A percentile compares a stretch with the other conserved stretches of the same genome.
phyloP scores from a whole-genome alignment of 2,888 invertebrate species.

The Aphrophora alni region DNA sequence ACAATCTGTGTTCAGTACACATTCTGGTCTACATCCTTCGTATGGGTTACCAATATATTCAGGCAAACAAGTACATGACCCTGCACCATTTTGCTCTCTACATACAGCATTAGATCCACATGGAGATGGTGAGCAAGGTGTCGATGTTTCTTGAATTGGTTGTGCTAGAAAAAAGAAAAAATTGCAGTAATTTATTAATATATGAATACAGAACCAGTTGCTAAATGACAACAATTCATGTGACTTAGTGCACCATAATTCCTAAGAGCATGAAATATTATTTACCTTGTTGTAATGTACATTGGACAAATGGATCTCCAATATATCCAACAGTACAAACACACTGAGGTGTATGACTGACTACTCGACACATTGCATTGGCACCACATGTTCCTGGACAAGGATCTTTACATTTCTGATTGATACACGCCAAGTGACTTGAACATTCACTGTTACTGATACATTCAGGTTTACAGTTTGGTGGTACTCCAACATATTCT shows the following conservation, averaged over 20 bases:
- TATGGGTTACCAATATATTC: conserved; percentile 74
- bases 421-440: conserved; percentile 71
- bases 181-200: too few species aligned
- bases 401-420: conserved; percentile 76
- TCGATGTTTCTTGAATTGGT: conserved; percentile 50
- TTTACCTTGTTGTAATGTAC: background rate
- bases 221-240: too few species aligned
- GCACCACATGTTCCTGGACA: conserved; percentile 70
- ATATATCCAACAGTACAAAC: conserved; percentile 66
- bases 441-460: conserved; percentile 74
- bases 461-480: conserved; percentile 77
- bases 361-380: conserved; percentile 74
- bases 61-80: conserved; percentile 77
- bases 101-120: conserved; percentile 81
- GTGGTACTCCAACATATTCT: conserved; percentile 71
- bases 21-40: conserved; percentile 81
- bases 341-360: conserved; percentile 76
- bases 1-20: conserved; percentile 79
- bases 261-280: too few species aligned
- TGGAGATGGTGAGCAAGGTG: conserved; percentile 74
- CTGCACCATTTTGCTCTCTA: conserved; percentile 71
- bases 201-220: too few species aligned
- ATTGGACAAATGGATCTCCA: conserved; percentile 67
- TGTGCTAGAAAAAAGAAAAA: too few species aligned
- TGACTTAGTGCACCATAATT: too few species aligned